phyloP scores from a whole-genome alignment of 2,113 vertebrate genomes.

The Narcine bancroftii region DNA sequence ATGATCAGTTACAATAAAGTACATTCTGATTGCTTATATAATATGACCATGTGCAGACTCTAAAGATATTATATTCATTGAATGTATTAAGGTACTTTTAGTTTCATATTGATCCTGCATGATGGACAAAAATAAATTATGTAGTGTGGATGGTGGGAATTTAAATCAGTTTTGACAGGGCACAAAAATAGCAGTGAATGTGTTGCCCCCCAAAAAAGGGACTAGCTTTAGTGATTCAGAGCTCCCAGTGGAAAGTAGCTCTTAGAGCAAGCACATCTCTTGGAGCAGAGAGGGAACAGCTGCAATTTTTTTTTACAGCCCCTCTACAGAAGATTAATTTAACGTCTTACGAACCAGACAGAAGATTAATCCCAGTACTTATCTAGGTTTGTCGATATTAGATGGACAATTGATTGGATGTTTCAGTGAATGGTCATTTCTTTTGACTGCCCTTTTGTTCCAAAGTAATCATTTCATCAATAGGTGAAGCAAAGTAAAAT shows the following conservation, averaged over 20 bases:
- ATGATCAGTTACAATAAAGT: neutral
- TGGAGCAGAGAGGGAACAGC: neutral
- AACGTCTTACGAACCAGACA: no score
- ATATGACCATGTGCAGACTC: neutral
- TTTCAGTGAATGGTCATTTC: neutral
- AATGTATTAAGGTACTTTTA: neutral
- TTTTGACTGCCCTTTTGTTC: neutral
- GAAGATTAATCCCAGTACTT: no score
- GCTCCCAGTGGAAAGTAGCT: neutral
- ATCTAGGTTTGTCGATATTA: no score
- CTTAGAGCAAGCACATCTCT: neutral
- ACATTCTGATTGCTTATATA: neutral
- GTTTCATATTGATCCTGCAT: neutral
- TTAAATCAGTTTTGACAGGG: neutral
- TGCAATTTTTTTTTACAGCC: neutral
- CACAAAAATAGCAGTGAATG: neutral
- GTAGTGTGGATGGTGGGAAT: neutral
- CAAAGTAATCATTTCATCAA: neutral
- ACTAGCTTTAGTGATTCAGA: neutral
- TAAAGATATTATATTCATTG: neutral
- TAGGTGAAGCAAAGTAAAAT: neutral
- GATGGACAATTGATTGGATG: neutral
- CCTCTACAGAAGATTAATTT: no score
- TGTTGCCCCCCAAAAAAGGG: neutral
- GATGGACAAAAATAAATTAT: neutral